A percentile compares a stretch with the other conserved stretches of the same genome.
phyloP scores from a whole-genome alignment of 2,888 invertebrate species.

The Drosophila parthenogenetica region DNA sequence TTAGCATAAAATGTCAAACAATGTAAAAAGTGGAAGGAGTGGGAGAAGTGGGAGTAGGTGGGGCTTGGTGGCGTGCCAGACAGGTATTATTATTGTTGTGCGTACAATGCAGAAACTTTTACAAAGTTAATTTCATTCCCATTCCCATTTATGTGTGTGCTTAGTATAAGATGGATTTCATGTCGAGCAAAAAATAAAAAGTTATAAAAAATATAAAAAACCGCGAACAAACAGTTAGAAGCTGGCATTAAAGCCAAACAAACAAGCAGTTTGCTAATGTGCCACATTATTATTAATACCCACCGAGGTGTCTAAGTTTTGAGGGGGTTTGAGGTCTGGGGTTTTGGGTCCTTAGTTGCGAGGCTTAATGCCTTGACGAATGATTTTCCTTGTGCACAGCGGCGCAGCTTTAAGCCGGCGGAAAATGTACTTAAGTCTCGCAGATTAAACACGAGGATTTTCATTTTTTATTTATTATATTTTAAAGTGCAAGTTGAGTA shows the following conservation, averaged over 20 bases:
- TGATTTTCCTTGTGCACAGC: neutral
- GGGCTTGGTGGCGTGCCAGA: slow-evolving; percentile 23
- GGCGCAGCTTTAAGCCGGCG: slow-evolving; percentile 1
- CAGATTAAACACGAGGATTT: slow-evolving; percentile 1
- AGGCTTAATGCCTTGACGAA: slow-evolving; percentile 28
- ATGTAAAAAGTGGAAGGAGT: neutral
- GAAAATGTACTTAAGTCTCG: slow-evolving; percentile 4
- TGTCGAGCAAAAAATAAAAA: slow-evolving; percentile 1
- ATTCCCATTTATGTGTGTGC: slow-evolving; percentile 60
- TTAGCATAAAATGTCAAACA: slow-evolving; percentile 43
- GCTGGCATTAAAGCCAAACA: slow-evolving; percentile 15
- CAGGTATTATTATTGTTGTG: slow-evolving; percentile 17
- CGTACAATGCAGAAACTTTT: slow-evolving; percentile 23
- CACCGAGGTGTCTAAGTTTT: neutral
- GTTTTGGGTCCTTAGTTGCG: neutral
- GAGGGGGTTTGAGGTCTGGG: too few relatives aligned
- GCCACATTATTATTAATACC: slow-evolving; percentile 33
- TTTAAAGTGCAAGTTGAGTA: neutral
- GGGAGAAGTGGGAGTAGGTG: neutral
- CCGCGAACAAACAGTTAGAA: slow-evolving; percentile 37
- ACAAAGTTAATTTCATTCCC: slow-evolving; percentile 62
- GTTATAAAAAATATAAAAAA: neutral
- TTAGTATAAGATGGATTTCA: slow-evolving; percentile 55
- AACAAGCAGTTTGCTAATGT: slow-evolving; percentile 36
- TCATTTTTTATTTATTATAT: neutral